phyloP scores from a whole-genome alignment of 2,113 vertebrate species.

The Aptenodytes patagonicus region DNA sequence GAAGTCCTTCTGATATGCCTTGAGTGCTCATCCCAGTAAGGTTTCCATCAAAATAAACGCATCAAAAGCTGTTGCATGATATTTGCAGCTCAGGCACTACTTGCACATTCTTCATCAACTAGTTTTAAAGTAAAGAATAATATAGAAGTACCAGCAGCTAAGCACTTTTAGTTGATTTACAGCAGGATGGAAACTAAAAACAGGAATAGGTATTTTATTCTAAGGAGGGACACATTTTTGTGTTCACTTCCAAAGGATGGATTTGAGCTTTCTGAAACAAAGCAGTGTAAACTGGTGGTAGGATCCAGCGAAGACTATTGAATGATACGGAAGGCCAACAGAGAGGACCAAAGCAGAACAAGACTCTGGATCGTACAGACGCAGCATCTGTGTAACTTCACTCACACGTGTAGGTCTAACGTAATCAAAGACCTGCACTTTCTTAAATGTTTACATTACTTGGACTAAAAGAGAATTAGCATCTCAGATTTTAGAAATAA shows the following conservation, averaged over 20 bases:
- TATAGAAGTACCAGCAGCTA: neutral
- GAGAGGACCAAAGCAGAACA: neutral
- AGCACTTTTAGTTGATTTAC: neutral
- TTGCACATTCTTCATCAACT: neutral
- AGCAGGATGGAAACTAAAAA: neutral
- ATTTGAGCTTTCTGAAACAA: neutral
- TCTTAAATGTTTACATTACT: neutral
- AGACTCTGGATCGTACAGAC: too few relatives aligned
- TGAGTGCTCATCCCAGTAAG: neutral
- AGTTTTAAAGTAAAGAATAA: neutral
- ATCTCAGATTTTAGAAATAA: neutral
- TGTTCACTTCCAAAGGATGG: neutral
- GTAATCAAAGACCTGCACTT: neutral
- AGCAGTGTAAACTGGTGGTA: neutral
- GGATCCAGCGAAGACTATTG: accelerated
- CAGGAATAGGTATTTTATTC: neutral
- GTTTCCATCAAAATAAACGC: neutral
- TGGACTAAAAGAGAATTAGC: neutral
- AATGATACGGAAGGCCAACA: accelerated
- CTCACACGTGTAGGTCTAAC: accelerated
- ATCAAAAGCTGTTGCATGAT: neutral
- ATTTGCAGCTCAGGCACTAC: neutral
- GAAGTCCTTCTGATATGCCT: neutral
- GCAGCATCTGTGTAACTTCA: neutral
- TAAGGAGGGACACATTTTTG: neutral